These are phyloP conservation scores for Caenorhabditis japonica DNA, from an alignment of 2,888 invertebrate species.

Conservation along the genomic window DNA sequence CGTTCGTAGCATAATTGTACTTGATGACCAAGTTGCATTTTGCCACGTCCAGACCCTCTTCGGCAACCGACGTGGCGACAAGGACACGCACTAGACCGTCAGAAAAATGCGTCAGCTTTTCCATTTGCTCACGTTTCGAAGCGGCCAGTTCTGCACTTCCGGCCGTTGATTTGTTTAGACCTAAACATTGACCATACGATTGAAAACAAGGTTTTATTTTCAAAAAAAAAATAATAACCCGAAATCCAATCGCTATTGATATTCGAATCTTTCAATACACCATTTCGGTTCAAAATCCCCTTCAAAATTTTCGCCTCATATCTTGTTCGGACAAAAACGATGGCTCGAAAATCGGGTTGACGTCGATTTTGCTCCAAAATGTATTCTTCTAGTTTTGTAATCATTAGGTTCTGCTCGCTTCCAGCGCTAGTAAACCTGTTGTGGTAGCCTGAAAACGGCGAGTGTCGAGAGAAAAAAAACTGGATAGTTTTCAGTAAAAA, in stretches of 20 bases:
- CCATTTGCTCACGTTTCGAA: slow-evolving; percentile 36
- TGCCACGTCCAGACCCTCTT: slow-evolving; percentile 67
- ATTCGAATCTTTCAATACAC: slow-evolving; percentile 7
- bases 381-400: slow-evolving; percentile 15
- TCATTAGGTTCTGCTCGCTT: slow-evolving; percentile 25
- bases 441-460: slow-evolving; percentile 19
- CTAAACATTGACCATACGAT: no score
- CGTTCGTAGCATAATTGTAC: slow-evolving; percentile 67
- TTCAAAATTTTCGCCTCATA: slow-evolving; percentile 44
- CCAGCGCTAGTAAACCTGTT: slow-evolving; percentile 6
- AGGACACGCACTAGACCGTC: slow-evolving; percentile 52
- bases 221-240: slow-evolving; percentile 16
- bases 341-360: slow-evolving; percentile 51
- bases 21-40: slow-evolving; percentile 68
- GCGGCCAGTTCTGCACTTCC: slow-evolving; percentile 21
- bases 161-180: slow-evolving; percentile 34
- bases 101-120: slow-evolving; percentile 24
- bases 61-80: slow-evolving; percentile 66
- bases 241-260: slow-evolving; percentile 42
- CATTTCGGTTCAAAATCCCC: slow-evolving; percentile 38
- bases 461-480: no score
- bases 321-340: slow-evolving; percentile 62
- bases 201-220: no score
- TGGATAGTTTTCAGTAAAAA: no score
- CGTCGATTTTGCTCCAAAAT: slow-evolving; percentile 10